Evolutionary conservation across 2,888 invertebrate genomes (phyloP).

Genomic region (Iphiclides podalirius): DNA sequence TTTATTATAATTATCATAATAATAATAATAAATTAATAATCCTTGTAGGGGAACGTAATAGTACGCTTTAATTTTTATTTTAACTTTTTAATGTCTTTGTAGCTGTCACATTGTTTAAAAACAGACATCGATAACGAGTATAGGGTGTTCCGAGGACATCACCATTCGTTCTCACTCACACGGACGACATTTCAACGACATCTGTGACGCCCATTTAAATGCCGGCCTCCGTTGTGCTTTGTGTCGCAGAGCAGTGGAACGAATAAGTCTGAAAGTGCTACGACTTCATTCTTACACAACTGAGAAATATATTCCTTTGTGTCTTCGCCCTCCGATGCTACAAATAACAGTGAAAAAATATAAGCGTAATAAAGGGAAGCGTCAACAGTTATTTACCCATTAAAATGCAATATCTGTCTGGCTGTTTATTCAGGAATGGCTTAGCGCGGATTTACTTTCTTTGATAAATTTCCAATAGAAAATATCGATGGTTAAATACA

Average conservation of each 20-base stretch:
- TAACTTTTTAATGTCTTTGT: no score
- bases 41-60: no score
- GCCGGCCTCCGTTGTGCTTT: conserved; percentile 19
- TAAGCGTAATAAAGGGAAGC: background rate
- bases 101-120: background rate
- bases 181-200: conserved; percentile 20
- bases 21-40: no score
- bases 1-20: no score
- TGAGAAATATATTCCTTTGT: background rate
- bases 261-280: conserved; percentile 10
- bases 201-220: conserved; percentile 24
- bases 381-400: conserved; percentile 6
- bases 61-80: no score
- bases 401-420: conserved; percentile 15
- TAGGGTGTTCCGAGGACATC: conserved; percentile 8
- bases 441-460: conserved; percentile 9
- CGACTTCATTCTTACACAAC: conserved; percentile 8
- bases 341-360: background rate
- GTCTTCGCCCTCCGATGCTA: background rate
- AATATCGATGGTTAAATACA: background rate
- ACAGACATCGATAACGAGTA: conserved; percentile 6
- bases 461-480: conserved; percentile 8
- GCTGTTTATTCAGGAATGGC: conserved; percentile 4
- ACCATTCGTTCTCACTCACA: conserved; percentile 19
- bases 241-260: conserved; percentile 12